Percentiles rank a stretch among this genome's conserved stretches.
Conservation (phyloP, 2,797 vertebrate species). For the Gephyroberyx darwinii region DNA sequence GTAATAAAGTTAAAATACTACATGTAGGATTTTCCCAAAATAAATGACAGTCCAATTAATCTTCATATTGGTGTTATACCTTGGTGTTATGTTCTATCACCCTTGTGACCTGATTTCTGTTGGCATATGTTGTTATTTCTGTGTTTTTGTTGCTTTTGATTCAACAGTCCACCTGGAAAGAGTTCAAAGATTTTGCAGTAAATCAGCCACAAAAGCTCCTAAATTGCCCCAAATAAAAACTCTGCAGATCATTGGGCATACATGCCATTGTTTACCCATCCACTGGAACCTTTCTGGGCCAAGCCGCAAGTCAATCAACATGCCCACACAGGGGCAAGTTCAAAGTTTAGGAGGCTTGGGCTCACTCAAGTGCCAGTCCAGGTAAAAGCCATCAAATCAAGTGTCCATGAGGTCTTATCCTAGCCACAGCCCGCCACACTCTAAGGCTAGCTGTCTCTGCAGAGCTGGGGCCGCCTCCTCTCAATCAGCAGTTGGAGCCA, state of each 20-base stretch:
- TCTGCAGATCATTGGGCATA: constrained; percentile 38
- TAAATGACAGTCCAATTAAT: not conserved
- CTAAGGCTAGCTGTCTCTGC: not conserved
- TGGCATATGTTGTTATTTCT: constrained; percentile 25
- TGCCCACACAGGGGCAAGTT: constrained; percentile 1
- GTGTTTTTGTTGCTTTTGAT: constrained; percentile 45
- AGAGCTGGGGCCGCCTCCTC: no score
- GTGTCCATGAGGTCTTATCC: not conserved
- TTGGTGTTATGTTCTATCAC: constrained; percentile 31
- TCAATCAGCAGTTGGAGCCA: no score
- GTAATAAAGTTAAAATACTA: constrained; percentile 4
- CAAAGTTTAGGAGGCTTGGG: not conserved
- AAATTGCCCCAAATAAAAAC: constrained; percentile 19
- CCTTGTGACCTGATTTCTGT: constrained; percentile 27
- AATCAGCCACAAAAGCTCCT: constrained; percentile 46
- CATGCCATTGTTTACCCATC: constrained; percentile 12
- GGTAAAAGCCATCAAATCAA: constrained; percentile 1
- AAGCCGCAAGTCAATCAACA: constrained; percentile 15
- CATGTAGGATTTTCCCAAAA: not conserved
- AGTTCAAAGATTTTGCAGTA: constrained; percentile 41
- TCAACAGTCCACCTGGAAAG: constrained; percentile 23
- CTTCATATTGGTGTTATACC: no score
- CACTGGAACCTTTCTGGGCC: not conserved
- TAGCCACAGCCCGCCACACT: not conserved
- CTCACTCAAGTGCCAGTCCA: constrained; percentile 6